These are phyloP conservation scores for Syngnathus scovelli DNA, from an alignment of 2,113 vertebrate species.

Conservation along the genomic window DNA sequence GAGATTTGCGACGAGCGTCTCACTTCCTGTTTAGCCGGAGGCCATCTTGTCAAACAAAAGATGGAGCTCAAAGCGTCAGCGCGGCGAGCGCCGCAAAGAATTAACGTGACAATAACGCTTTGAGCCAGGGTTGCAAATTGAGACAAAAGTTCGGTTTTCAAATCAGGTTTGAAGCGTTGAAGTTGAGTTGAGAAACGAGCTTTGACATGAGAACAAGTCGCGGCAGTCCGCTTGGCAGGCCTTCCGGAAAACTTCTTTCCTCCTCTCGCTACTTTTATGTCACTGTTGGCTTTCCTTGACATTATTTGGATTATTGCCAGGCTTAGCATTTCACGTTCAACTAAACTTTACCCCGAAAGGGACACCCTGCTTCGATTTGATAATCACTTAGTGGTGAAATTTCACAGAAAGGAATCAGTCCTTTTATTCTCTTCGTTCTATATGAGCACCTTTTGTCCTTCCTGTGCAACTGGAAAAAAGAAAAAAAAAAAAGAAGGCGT, in stretches of 20 bases:
- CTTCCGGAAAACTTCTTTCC: not conserved
- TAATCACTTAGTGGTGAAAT: not conserved
- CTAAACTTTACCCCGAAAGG: not conserved
- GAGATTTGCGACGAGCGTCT: constrained; percentile 3
- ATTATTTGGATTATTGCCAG: too few species aligned
- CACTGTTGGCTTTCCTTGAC: constrained; percentile 8
- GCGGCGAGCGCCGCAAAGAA: not conserved
- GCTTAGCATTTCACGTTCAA: too few species aligned
- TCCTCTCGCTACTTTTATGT: not conserved
- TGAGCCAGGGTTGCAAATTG: not conserved
- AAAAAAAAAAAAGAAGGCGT: not conserved
- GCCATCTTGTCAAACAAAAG: constrained; percentile 6
- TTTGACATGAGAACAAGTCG: too few species aligned
- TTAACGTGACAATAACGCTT: not conserved
- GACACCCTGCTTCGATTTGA: not conserved
- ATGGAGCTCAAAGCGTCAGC: not conserved
- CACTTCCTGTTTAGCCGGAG: constrained; percentile 5
- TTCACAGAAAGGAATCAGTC: not conserved
- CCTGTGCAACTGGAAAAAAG: constrained; percentile 2
- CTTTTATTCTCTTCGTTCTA: not conserved
- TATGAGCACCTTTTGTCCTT: not conserved
- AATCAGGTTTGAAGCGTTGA: not conserved
- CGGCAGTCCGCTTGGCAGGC: too few species aligned
- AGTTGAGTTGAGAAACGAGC: too few species aligned
- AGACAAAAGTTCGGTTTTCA: not conserved